Conservation (phyloP, 2,113 vertebrate species). For the Phrynocephalus versicolor region DNA sequence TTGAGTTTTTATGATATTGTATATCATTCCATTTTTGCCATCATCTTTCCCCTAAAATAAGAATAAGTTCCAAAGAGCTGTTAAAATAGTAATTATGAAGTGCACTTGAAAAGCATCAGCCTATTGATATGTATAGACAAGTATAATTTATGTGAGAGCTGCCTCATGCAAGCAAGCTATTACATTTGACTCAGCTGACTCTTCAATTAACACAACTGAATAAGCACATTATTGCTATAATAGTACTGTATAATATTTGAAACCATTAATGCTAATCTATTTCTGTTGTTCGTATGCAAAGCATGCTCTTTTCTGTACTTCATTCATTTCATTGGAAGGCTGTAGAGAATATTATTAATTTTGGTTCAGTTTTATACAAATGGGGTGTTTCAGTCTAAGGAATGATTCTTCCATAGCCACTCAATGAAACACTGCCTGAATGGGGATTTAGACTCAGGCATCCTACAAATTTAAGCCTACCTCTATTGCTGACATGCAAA, state of each 20-base stretch:
- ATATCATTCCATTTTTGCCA: background rate
- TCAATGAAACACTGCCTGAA: background rate
- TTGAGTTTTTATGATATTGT: background rate
- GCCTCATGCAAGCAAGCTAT: background rate
- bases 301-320: background rate
- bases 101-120: background rate
- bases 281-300: background rate
- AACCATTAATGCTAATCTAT: background rate
- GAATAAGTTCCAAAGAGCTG: background rate
- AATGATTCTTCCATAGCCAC: background rate
- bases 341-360: background rate
- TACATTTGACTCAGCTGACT: background rate
- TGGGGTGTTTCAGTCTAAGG: background rate
- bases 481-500: too few species aligned
- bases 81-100: slow-evolving; percentile 4
- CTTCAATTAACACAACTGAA: background rate
- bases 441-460: too few species aligned
- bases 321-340: background rate
- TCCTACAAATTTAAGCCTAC: too few species aligned
- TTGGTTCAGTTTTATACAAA: background rate
- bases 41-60: background rate
- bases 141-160: background rate
- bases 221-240: background rate
- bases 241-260: background rate
- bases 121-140: background rate